Base-by-base conservation (phyloP, 2,888 invertebrate genomes). In the Synergus gifuensis region DNA sequence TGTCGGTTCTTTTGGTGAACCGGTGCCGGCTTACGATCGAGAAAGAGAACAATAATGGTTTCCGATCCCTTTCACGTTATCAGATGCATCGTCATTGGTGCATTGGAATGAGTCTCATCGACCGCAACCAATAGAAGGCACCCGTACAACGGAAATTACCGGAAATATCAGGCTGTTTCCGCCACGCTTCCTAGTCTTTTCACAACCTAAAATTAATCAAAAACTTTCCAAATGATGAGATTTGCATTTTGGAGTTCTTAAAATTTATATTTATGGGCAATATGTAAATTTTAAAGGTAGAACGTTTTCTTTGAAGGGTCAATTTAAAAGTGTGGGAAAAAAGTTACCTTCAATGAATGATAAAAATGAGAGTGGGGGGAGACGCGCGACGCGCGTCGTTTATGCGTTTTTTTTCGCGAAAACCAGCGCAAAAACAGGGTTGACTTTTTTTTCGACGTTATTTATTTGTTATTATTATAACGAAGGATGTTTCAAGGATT, bases 11-110 rank as follows among this genome's bases (percentile, higher is more conserved):
- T 85, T 82, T 83, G 86, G 84, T 84, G 84, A 87, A 86, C 73
- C 73, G 88, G 86, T 87, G 86, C 88, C 88, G 88, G 88, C 88
- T 88, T 88, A 82, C 81, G 85, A 84, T 83, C 84, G 84, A 83
- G 84, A 85, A 87, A 86, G 86, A 85, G 84, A 86, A 83, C 84
- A 85, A 82, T 81, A 82, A 85, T 84, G 83, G 85, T 86, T 85
- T 86, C 84, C 84, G 83, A 84, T 84, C 83, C 84, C 83, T 83
- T 84, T 83, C 82, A 82, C 82, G 54, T 73, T 73, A 73, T 73
- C 73, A 73, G 73, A 54, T 73, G 28, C n/a, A 73, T 36, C 16
- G 36, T 73, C 49, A 73, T 73, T 73, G 73, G 73, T 73, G 36
- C 8, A 28, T 36, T 73, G 49, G 49, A 5, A 73, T 28, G 36